Percentiles rank a stretch among this genome's conserved stretches.
Conservation (phyloP, 2,797 vertebrate genomes). For the Pangasius krempfi region DNA sequence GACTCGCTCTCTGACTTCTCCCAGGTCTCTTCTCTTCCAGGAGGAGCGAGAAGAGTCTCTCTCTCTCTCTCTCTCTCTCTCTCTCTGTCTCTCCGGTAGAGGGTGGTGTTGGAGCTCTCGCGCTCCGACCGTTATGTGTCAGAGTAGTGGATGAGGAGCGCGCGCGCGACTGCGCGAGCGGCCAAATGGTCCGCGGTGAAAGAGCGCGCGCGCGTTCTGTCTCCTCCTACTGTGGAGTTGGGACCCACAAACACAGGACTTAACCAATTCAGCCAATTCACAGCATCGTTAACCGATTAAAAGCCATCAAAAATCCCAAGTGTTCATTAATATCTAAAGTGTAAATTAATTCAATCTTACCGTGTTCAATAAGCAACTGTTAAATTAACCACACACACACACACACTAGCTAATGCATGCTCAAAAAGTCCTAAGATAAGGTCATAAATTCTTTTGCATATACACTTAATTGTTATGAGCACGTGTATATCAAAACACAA, state of each 20-base stretch:
- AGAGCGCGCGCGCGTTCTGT: neutral
- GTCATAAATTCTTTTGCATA: neutral
- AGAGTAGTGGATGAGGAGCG: neutral
- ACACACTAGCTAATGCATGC: neutral
- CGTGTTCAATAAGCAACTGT: neutral
- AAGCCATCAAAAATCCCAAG: no score
- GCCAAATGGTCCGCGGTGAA: neutral
- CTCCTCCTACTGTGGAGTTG: neutral
- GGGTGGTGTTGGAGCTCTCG: conserved; percentile 62
- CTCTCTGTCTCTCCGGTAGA: conserved; percentile 66
- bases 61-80: neutral
- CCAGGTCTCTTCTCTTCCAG: conserved; percentile 31
- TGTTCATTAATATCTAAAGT: neutral
- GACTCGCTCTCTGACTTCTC: conserved; percentile 24
- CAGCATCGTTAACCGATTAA: neutral
- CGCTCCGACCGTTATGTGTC: conserved; percentile 26
- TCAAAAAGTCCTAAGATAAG: neutral
- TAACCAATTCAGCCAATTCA: neutral
- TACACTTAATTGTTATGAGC: neutral
- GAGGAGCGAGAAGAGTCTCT: conserved; percentile 6
- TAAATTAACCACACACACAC: neutral
- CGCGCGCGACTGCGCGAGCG: neutral
- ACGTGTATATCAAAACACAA: neutral
- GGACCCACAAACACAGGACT: neutral
- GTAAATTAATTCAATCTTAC: neutral